Base-by-base conservation (phyloP, 2,888 invertebrate genomes). In the Chymomyza procnemis region DNA sequence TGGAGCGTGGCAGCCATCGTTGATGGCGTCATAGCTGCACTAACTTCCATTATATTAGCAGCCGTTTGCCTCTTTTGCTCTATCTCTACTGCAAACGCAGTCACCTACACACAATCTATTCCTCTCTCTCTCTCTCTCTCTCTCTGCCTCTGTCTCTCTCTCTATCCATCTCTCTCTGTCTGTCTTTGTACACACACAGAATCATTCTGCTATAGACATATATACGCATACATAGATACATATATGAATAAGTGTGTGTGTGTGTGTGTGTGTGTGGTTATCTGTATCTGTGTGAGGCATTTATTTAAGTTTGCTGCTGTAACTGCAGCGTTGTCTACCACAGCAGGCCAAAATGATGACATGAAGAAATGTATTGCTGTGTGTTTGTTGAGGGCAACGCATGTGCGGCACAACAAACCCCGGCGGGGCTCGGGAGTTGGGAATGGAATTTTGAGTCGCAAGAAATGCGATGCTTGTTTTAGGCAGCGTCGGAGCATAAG, bases 391-490 rank as follows among this genome's bases (percentile, higher is more conserved):
- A 41, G 12, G 34, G 12, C 12, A 9, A 12, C 12, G 34, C 26
- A 26, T 26, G 26, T 4, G 26, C 26, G 34, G 12, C 34, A 41
- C 34, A 41, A 9, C 9, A 41, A 12, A n/a, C n/a, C n/a, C n/a
- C n/a, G n/a, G n/a, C n/a, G n/a, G n/a, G n/a, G 18, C 19, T 21
- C 6, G 54, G 2, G 48, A 12, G 16, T 1, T 47, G 6, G 47
- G 47, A 65, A 85, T 85, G 70, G 74, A 65, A 67, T 80, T 80
- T 84, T 80, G 82, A 84, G 82, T 82, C 80, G 79, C 82, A 82
- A 70, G 78, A 85, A 82, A 79, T 79, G 82, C 76, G 69, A 79
- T 75, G 78, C 75, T 76, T 78, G 67, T 74, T 83, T 73, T 80
- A 79, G 80, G 72, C 73, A 41, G 62, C 47, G 60, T 50, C 19